phyloP scores from a whole-genome alignment of 2,797 vertebrate species.

The Intellagama lesueurii region DNA sequence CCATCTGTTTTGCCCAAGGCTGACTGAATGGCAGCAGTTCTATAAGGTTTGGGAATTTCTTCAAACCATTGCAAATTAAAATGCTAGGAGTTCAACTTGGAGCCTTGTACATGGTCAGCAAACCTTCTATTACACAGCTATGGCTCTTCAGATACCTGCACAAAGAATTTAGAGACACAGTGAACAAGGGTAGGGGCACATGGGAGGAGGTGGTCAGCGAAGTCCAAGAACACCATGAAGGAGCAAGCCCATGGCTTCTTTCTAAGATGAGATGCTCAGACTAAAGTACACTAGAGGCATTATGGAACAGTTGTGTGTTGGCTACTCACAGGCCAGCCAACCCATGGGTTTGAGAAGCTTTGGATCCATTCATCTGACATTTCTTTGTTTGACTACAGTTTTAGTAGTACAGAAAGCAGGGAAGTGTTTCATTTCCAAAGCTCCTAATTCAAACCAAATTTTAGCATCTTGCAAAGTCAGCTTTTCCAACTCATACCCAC shows the following conservation, averaged over 20 bases:
- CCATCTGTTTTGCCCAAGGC: background rate
- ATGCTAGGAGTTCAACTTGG: background rate
- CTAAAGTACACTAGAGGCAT: background rate
- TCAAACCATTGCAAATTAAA: background rate
- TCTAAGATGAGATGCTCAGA: background rate
- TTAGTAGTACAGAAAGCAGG: background rate
- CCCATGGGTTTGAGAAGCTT: background rate
- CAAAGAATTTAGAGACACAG: background rate
- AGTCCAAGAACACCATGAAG: too few species aligned
- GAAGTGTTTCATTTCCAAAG: background rate
- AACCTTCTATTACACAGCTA: background rate
- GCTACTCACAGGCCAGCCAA: background rate
- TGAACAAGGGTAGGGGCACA: background rate
- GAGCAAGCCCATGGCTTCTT: background rate
- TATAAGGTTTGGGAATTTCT: background rate
- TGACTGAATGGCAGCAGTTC: background rate
- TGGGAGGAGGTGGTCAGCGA: too few species aligned
- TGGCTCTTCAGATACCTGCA: background rate
- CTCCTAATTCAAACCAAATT: background rate
- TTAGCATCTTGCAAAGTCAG: conserved; percentile 46
- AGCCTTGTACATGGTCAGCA: background rate
- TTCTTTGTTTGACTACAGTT: background rate
- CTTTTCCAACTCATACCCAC: conserved; percentile 54
- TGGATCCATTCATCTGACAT: too few species aligned
- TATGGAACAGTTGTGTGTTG: background rate